Percentiles rank a stretch among this genome's conserved stretches.
Evolutionary conservation across 2,113 vertebrate species (phyloP).

Genomic region (Delphinapterus leucas): DNA sequence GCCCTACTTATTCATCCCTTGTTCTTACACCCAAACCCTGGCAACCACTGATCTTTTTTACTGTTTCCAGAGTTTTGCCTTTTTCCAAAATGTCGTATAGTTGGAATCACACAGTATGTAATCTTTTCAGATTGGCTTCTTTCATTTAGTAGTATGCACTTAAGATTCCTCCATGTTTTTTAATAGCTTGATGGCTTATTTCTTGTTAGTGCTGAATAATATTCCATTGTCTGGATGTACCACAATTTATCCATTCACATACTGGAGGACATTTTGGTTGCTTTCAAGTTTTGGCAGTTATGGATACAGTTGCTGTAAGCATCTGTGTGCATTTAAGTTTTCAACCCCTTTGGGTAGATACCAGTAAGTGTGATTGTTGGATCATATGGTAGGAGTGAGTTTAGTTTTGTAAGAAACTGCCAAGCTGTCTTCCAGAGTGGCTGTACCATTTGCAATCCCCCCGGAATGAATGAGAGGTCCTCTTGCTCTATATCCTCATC

Average conservation of each 20-base stretch:
- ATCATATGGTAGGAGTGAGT: neutral
- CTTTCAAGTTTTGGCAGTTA: constrained; percentile 16
- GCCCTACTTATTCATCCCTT: neutral
- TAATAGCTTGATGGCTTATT: constrained; percentile 13
- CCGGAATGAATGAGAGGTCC: neutral
- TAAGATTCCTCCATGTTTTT: constrained; percentile 21
- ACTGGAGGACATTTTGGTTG: constrained; percentile 29
- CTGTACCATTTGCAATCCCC: neutral
- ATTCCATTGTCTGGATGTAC: neutral
- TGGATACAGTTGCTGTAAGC: neutral
- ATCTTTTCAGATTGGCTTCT: constrained; percentile 24
- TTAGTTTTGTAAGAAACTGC: constrained; percentile 9
- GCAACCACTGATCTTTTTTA: neutral
- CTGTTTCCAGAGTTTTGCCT: neutral
- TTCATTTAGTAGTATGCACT: neutral
- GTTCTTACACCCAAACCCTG: neutral
- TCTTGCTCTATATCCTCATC: neutral
- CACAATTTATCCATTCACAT: neutral
- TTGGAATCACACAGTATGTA: neutral
- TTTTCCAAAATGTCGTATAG: neutral
- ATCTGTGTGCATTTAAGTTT: neutral
- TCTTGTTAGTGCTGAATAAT: constrained; percentile 25
- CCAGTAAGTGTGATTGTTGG: neutral
- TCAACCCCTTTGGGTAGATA: neutral
- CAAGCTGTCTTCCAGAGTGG: neutral